These are phyloP conservation scores for Acridotheres tristis DNA, from an alignment of 2,797 vertebrate genomes.

Conservation along the genomic window DNA sequence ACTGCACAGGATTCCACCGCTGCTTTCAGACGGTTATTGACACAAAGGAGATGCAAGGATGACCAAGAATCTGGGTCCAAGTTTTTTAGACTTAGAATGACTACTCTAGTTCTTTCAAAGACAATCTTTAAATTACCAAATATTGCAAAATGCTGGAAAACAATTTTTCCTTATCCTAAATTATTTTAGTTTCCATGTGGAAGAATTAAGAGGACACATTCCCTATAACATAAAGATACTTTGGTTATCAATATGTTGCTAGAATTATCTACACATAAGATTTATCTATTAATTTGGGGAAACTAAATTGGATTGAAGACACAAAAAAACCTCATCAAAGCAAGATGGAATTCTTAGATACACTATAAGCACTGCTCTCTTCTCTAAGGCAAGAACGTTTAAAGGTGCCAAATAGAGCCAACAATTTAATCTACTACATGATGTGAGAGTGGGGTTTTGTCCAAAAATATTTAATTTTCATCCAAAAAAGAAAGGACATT, in stretches of 20 bases:
- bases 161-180: background rate
- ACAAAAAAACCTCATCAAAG: background rate
- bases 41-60: background rate
- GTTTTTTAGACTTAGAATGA: background rate
- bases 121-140: background rate
- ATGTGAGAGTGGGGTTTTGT: background rate
- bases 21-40: background rate
- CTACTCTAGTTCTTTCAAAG: background rate
- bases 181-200: background rate
- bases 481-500: background rate
- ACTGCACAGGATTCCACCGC: rapidly evolving
- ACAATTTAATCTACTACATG: background rate
- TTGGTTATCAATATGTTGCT: background rate
- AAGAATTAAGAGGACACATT: background rate
- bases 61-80: background rate
- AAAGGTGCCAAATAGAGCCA: background rate
- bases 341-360: background rate
- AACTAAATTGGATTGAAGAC: background rate
- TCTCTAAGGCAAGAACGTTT: background rate
- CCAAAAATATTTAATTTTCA: background rate
- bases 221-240: background rate
- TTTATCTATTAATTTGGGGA: background rate
- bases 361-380: background rate
- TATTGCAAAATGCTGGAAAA: background rate
- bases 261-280: background rate